These are phyloP conservation scores for Cydia splendana DNA, from an alignment of 1,140 invertebrate genomes.

Conservation along the genomic window DNA sequence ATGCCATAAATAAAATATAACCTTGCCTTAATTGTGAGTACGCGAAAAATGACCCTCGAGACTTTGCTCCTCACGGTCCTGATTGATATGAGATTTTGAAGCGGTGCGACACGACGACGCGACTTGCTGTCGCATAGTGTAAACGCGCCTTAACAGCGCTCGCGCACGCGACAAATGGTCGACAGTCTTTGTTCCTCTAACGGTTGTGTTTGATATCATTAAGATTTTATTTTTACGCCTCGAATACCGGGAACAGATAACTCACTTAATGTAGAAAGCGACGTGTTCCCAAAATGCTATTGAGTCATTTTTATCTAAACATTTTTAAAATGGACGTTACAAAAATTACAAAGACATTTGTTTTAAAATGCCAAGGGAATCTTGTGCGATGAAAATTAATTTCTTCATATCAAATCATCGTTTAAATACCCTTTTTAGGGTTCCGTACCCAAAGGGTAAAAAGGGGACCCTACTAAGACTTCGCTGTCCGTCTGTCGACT, in stretches of 20 bases:
- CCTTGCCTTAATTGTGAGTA: no score
- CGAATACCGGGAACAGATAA: slow-evolving; percentile 28
- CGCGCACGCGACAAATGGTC: slow-evolving; percentile 34
- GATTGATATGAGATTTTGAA: no score
- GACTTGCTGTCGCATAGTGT: background rate
- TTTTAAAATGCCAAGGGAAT: no score
- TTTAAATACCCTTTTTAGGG: no score
- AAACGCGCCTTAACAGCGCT: background rate
- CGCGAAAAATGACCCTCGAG: no score
- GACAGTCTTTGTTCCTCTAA: slow-evolving; percentile 31
- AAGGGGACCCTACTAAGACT: no score
- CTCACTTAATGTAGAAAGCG: slow-evolving; percentile 26
- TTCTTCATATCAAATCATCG: no score
- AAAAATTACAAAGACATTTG: background rate
- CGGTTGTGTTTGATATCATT: slow-evolving; percentile 35
- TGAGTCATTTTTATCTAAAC: background rate
- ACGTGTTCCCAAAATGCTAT: background rate
- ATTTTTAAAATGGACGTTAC: background rate
- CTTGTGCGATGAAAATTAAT: no score
- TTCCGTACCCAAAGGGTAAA: no score
- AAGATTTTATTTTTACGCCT: slow-evolving; percentile 31
- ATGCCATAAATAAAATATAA: no score
- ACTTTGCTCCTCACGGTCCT: no score
- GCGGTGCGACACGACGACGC: background rate
- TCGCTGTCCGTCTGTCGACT: no score